Evolutionary conservation across 2,113 vertebrate genomes (phyloP).

Genomic region (Lophius piscatorius): DNA sequence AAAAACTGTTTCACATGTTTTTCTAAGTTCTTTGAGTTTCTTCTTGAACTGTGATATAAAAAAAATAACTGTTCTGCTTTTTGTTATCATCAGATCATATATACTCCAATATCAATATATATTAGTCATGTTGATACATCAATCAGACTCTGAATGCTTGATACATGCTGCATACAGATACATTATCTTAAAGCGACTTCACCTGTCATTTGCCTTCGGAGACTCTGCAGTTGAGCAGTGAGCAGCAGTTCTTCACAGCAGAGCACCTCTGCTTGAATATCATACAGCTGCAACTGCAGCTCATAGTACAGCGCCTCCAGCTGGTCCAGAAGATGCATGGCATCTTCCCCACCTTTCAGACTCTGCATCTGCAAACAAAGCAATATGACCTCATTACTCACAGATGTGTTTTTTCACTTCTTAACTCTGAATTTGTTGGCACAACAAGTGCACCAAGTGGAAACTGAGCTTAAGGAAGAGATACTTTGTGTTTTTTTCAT

Average conservation of each 20-base stretch:
- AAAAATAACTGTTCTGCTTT: too few species aligned
- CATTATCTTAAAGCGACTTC: conserved; percentile 13
- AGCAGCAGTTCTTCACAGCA: conserved; percentile 95
- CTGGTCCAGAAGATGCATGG: conserved; percentile 89
- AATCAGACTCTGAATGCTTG: too few species aligned
- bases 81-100: neutral
- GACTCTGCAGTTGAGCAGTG: conserved; percentile 93
- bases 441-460: neutral
- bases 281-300: conserved; percentile 95
- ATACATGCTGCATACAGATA: neutral
- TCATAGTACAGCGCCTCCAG: conserved; percentile 97
- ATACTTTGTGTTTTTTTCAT: neutral
- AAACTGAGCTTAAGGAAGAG: neutral
- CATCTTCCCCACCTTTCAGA: conserved; percentile 90
- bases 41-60: too few species aligned
- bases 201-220: conserved; percentile 94
- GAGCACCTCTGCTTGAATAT: conserved; percentile 95
- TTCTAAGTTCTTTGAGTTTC: too few species aligned
- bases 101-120: neutral
- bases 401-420: too few species aligned
- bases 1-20: too few species aligned
- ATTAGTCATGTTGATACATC: too few species aligned
- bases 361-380: conserved; percentile 87
- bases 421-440: neutral
- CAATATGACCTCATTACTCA: neutral